Evolutionary conservation across 2,888 invertebrate species (phyloP).

Genomic region (Tetropium fuscum): DNA sequence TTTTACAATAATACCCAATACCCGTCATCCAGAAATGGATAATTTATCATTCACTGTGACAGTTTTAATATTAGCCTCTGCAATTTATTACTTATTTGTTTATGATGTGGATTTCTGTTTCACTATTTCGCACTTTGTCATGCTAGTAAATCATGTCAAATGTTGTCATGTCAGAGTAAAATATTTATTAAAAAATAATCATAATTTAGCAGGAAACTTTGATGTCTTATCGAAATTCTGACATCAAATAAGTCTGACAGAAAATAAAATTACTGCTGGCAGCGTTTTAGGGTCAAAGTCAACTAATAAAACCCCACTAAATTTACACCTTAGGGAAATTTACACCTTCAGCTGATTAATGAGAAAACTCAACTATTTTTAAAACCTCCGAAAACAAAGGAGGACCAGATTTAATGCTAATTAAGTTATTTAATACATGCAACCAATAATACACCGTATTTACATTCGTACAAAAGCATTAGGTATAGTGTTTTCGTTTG

Average conservation of each 20-base stretch:
- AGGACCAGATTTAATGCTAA: too few species aligned
- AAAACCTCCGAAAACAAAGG: too few species aligned
- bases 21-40: constrained; percentile 10
- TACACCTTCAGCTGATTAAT: too few species aligned
- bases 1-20: constrained; percentile 25
- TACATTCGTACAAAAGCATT: background rate
- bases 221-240: too few species aligned
- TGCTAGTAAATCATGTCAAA: background rate
- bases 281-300: too few species aligned
- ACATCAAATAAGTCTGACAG: too few species aligned
- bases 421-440: background rate
- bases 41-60: constrained; percentile 11
- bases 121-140: background rate
- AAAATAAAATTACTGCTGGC: too few species aligned
- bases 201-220: too few species aligned
- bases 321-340: too few species aligned
- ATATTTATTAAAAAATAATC: background rate
- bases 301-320: too few species aligned
- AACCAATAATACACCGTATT: background rate
- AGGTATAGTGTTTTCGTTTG: too few species aligned
- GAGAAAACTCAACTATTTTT: too few species aligned
- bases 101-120: constrained; percentile 13
- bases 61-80: constrained; percentile 14
- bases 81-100: constrained; percentile 23
- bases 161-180: background rate